These are phyloP conservation scores for Arrhopalites spinosus DNA, from an alignment of 2,888 invertebrate genomes.

Conservation along the genomic window DNA sequence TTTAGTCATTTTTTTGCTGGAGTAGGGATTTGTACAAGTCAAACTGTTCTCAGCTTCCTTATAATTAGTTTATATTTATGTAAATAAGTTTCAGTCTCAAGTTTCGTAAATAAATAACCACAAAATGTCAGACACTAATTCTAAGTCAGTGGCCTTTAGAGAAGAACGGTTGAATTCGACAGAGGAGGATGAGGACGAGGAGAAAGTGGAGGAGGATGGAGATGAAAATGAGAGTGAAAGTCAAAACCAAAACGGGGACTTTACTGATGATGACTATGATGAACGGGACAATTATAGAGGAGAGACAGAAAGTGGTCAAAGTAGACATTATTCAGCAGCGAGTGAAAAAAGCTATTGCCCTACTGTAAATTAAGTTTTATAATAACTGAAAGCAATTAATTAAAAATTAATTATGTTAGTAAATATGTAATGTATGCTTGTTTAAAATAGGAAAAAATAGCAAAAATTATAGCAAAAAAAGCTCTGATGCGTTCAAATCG, in stretches of 20 bases:
- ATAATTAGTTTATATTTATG: too few species aligned
- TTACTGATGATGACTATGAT: neutral
- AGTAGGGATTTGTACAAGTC: too few species aligned
- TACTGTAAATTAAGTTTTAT: neutral
- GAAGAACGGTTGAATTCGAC: neutral
- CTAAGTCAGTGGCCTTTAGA: neutral
- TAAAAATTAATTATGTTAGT: too few species aligned
- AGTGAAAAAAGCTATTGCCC: neutral
- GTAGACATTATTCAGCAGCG: neutral
- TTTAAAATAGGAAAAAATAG: conserved; percentile 23
- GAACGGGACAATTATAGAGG: neutral
- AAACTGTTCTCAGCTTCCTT: too few species aligned
- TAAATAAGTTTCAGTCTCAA: too few species aligned
- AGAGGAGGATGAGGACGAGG: neutral
- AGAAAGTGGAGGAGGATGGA: neutral
- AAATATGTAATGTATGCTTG: too few species aligned
- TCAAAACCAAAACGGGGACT: neutral
- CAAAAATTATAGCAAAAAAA: conserved; percentile 16
- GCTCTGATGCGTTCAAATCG: conserved; percentile 34
- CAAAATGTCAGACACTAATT: too few species aligned
- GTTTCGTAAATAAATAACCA: too few species aligned
- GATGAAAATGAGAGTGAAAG: neutral
- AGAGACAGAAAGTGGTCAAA: neutral
- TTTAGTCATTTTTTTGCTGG: too few species aligned
- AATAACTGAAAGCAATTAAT: too few species aligned